Base-by-base conservation (phyloP, 2,113 vertebrate species). In the Misgurnus anguillicaudatus region DNA sequence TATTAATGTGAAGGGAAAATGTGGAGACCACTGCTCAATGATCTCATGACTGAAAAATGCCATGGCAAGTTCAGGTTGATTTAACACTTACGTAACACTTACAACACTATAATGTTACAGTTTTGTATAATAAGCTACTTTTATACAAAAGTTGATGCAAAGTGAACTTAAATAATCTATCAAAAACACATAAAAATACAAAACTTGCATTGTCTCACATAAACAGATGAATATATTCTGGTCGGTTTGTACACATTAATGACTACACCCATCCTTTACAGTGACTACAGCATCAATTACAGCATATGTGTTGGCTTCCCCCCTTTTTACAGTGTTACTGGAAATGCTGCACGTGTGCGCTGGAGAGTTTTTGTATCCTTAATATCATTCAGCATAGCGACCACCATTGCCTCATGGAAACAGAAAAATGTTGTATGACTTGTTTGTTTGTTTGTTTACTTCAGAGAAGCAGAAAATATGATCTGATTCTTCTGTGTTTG, bases 241-340 rank as follows among this genome's bases (percentile, higher is more conserved):
- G 69, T 71, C 66, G 24, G 19, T 21, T 24, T 31, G 48, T 58
- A 80, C 31, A 64, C 45, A 72, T 58, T 67, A 69, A 80, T 81
- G 63, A 81, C 62, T 31, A 45, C 39, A 76, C 64, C 77, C 77
- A 47, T 51, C 45, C 60, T 81, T 80, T 70, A 70, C 51, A 57
- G 68, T 14, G 41, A 45, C 75, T 58, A 39, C 4, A 78, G 63
- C 48, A 57, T 79, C 76, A 62, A 39, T 82, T 69, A 48, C 61
- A 83, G 64, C 73, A 80, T 83, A 24, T 79, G 65, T 71, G 41
- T 58, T 53, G 45, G 19, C 17, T 39, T 71, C 55, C 71, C 66
- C 53, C 19, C n/a, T n/a, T 38, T 69, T 67, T 42, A 72, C 53
- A 45, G 62, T 7, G 16, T 80, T 83, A 77, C 82, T 83, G 82